Conservation (phyloP, 2,888 invertebrate species). For the Drosophila ustulata region DNA sequence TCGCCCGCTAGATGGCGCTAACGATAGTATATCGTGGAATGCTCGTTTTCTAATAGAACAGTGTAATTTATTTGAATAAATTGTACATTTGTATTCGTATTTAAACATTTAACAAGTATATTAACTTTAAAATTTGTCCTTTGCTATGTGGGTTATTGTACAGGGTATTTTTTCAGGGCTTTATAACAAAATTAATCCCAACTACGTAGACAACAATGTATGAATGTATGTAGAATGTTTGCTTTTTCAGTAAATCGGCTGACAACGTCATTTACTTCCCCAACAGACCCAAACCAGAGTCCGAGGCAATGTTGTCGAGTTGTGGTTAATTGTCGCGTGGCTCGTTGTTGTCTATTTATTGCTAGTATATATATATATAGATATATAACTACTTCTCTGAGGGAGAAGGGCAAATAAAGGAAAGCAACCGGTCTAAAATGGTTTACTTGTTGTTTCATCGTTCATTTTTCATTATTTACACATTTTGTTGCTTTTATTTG, state of each 20-base stretch:
- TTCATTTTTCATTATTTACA: neutral
- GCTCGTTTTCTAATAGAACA: neutral
- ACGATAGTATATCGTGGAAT: neutral
- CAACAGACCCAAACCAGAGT: neutral
- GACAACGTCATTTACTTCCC: constrained; percentile 1
- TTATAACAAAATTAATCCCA: neutral
- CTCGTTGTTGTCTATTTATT: constrained; percentile 26
- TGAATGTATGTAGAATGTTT: neutral
- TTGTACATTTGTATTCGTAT: neutral
- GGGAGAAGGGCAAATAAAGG: neutral
- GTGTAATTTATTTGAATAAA: neutral
- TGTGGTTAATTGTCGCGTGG: constrained; percentile 43
- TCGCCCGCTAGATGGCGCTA: neutral
- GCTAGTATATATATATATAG: neutral
- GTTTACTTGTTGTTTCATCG: neutral
- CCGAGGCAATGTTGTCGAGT: constrained; percentile 6
- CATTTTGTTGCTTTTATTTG: neutral
- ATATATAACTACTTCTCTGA: neutral
- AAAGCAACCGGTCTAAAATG: neutral
- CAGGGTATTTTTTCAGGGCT: neutral
- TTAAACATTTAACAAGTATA: neutral
- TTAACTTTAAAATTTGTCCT: neutral
- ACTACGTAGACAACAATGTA: neutral
- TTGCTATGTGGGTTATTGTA: neutral
- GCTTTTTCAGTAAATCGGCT: constrained; percentile 15